These are phyloP conservation scores for Pyxicephalus adspersus DNA, from an alignment of 2,113 vertebrate genomes.

Conservation along the genomic window DNA sequence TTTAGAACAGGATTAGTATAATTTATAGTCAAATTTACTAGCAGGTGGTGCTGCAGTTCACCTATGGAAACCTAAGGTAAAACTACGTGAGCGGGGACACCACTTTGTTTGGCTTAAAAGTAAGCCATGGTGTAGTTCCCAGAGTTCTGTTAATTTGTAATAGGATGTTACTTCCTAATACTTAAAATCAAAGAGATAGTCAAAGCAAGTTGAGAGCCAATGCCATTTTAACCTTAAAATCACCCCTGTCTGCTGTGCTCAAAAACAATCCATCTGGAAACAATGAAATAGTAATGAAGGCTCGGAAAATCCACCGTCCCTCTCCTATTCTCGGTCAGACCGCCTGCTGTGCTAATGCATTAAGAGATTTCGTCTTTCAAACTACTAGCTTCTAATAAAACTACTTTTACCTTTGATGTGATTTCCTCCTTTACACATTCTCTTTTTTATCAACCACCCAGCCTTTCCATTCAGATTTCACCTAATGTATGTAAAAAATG, in stretches of 20 bases:
- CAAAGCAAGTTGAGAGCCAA: conserved; percentile 29
- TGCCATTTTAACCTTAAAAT: conserved; percentile 31
- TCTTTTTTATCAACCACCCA: conserved; percentile 20
- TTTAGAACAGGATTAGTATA: too few species aligned
- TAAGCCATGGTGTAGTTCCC: too few species aligned
- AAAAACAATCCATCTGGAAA: conserved; percentile 56
- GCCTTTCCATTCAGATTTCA: not conserved
- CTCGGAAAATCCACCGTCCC: conserved; percentile 52
- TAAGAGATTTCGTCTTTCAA: conserved; percentile 59
- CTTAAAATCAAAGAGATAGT: conserved; percentile 29
- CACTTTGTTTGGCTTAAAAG: too few species aligned
- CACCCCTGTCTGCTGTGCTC: too few species aligned
- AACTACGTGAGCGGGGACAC: too few species aligned
- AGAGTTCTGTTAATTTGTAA: too few species aligned
- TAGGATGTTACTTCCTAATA: not conserved
- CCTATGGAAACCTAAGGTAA: too few species aligned
- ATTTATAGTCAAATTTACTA: too few species aligned
- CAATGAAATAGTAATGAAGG: conserved; percentile 68
- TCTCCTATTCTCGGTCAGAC: conserved; percentile 50
- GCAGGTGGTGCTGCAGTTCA: too few species aligned
- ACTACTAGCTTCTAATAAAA: conserved; percentile 3
- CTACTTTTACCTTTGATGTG: conserved; percentile 21
- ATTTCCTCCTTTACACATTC: conserved; percentile 16
- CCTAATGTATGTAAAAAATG: too few species aligned
- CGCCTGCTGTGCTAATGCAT: conserved; percentile 63